These are phyloP conservation scores for Prietella phreatophila DNA, from an alignment of 2,113 vertebrate species.

Conservation along the genomic window DNA sequence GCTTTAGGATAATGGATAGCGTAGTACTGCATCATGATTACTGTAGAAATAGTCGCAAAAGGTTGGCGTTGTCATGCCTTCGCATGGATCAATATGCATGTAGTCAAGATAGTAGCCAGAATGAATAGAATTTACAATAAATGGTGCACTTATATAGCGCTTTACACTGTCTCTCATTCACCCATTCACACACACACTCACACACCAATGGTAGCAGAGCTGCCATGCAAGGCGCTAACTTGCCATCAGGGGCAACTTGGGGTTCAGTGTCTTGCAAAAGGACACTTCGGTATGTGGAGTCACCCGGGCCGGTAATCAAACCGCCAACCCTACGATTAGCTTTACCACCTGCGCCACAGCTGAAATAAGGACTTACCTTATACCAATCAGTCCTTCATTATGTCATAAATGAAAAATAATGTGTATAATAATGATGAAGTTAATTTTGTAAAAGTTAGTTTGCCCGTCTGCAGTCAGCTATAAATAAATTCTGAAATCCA, in stretches of 20 bases:
- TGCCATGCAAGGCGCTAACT: too few relatives aligned
- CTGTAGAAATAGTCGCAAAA: neutral
- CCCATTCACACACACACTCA: too few relatives aligned
- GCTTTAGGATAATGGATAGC: neutral
- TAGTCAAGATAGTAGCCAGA: neutral
- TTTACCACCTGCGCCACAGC: too few relatives aligned
- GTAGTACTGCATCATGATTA: neutral
- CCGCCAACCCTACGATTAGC: too few relatives aligned
- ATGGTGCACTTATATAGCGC: too few relatives aligned
- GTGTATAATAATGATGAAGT: neutral
- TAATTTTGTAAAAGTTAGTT: too few relatives aligned
- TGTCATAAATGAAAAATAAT: neutral
- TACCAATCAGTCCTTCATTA: neutral
- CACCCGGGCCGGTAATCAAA: too few relatives aligned
- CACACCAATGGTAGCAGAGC: too few relatives aligned
- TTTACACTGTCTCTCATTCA: too few relatives aligned
- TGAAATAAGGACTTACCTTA: neutral
- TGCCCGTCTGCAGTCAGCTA: neutral
- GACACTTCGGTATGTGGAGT: too few relatives aligned
- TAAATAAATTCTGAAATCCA: conserved; percentile 2
- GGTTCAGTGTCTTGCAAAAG: too few relatives aligned
- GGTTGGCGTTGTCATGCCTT: neutral
- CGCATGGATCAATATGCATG: neutral
- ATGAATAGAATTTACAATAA: neutral
- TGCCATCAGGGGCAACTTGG: too few relatives aligned